These are phyloP conservation scores for Dicyrtomina minuta DNA, from an alignment of 2,888 invertebrate genomes.

Conservation along the genomic window DNA sequence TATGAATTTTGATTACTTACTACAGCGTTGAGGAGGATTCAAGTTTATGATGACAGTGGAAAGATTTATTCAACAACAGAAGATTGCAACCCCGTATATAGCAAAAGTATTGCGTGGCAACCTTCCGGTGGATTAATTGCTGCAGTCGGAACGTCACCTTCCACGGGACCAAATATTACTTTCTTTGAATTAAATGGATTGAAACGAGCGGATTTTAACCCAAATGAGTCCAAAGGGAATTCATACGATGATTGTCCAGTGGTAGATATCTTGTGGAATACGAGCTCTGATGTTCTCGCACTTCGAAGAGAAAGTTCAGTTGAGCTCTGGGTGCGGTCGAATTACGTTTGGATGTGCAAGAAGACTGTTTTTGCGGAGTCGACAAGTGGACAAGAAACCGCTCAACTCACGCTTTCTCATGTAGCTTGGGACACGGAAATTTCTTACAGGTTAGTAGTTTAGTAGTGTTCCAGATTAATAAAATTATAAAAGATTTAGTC, in stretches of 20 bases:
- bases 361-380: constrained; percentile 26
- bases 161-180: constrained; percentile 36
- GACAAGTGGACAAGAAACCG: constrained; percentile 4
- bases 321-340: constrained; percentile 50
- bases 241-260: constrained; percentile 25
- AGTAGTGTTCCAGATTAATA: neutral
- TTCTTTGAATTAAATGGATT: constrained; percentile 51
- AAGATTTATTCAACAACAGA: constrained; percentile 42
- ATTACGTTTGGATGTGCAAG: constrained; percentile 53
- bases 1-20: no score
- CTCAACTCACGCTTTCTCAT: constrained; percentile 6
- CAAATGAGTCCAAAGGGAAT: constrained; percentile 42
- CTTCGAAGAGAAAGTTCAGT: constrained; percentile 35
- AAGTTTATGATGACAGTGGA: constrained; percentile 48
- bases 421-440: constrained; percentile 41
- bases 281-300: constrained; percentile 45
- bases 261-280: constrained; percentile 42
- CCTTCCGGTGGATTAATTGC: constrained; percentile 49
- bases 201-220: constrained; percentile 46
- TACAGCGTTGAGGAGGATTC: constrained; percentile 34
- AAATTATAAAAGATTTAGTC: neutral
- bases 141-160: constrained; percentile 35
- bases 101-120: constrained; percentile 44
- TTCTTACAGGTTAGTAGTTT: constrained; percentile 35
- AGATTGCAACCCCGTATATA: constrained; percentile 31